phyloP scores from a whole-genome alignment of 2,113 vertebrate species.

The Ploceus nigricollis region DNA sequence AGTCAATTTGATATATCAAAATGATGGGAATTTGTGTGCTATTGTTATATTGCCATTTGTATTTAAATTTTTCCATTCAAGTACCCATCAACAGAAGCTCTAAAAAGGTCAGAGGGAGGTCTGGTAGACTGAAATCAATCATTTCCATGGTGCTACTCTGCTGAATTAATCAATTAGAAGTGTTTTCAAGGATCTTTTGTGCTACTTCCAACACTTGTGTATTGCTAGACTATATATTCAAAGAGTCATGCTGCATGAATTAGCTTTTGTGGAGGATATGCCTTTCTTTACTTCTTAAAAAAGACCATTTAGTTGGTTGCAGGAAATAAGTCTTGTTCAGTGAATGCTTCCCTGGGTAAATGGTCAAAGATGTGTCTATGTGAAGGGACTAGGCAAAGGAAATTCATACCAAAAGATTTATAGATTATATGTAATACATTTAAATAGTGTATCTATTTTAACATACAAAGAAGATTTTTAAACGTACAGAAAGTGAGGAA shows the following conservation, averaged over 20 bases:
- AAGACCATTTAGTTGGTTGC: not conserved
- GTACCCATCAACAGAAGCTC: not conserved
- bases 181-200: slow-evolving; percentile 4
- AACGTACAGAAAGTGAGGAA: not conserved
- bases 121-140: slow-evolving; percentile 18
- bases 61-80: slow-evolving; percentile 17
- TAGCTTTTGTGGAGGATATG: not conserved
- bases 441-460: not conserved
- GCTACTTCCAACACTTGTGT: not conserved
- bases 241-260: not conserved
- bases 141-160: not conserved
- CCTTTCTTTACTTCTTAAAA: not conserved
- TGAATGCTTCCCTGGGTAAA: not conserved
- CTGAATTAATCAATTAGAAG: slow-evolving; percentile 41
- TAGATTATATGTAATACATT: not conserved
- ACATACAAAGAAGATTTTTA: not conserved
- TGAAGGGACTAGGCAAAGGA: not conserved
- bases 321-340: not conserved
- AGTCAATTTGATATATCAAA: not conserved
- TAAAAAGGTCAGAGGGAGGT: slow-evolving; percentile 6
- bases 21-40: not conserved
- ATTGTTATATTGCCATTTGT: not conserved
- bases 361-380: not conserved
- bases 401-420: not conserved
- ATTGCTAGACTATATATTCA: not conserved